Conservation (phyloP, 2,888 invertebrate species). For the Thera britannica region DNA sequence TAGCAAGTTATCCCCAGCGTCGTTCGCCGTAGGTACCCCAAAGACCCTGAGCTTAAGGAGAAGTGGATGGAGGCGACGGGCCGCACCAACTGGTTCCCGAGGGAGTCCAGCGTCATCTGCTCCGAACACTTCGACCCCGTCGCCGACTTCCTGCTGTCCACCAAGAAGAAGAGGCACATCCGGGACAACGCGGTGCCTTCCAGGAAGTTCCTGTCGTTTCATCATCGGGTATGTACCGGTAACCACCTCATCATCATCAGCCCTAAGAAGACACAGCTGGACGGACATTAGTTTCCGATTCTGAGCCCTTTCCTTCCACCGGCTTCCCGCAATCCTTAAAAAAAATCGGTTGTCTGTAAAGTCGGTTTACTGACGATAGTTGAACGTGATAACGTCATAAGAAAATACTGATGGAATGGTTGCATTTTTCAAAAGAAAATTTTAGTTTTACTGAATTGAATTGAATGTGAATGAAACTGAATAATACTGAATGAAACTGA, state of each 20-base stretch:
- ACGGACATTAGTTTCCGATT: no score
- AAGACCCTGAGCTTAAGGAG: constrained; percentile 20
- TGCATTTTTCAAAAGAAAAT: no score
- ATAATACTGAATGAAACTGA: no score
- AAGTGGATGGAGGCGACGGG: constrained; percentile 30
- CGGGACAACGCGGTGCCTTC: constrained; percentile 17
- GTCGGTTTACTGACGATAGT: no score
- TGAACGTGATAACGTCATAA: no score
- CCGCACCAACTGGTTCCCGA: constrained; percentile 27
- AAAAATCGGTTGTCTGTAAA: no score
- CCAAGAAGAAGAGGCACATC: constrained; percentile 22
- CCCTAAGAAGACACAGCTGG: no score
- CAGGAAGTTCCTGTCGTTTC: constrained; percentile 23
- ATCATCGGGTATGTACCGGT: constrained; percentile 11
- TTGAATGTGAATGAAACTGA: no score
- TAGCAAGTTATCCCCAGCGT: not conserved
- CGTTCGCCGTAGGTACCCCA: constrained; percentile 20
- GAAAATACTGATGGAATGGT: no score
- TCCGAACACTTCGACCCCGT: constrained; percentile 23
- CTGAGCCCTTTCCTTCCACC: no score
- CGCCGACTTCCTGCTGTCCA: constrained; percentile 12
- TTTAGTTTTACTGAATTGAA: no score
- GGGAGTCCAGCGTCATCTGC: constrained; percentile 17
- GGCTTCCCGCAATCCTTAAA: no score
- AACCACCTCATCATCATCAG: not conserved